Evolutionary conservation across 2,888 invertebrate species (phyloP).

Genomic region (Drosophila mettleri): DNA sequence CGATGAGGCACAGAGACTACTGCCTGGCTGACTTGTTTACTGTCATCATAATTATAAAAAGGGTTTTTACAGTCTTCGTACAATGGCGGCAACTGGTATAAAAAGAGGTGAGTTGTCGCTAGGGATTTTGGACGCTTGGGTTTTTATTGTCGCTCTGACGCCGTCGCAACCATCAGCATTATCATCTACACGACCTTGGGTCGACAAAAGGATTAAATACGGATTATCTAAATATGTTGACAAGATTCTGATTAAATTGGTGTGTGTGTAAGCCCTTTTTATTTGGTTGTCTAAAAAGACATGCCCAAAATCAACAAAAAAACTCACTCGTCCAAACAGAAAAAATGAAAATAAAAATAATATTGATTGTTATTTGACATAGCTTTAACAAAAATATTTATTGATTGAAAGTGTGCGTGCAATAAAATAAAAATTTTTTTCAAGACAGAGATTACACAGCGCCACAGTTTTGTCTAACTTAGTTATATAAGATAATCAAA

Average conservation of each 20-base stretch:
- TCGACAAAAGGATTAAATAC: slow-evolving; percentile 79
- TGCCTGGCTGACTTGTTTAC: slow-evolving; percentile 67
- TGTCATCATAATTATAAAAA: slow-evolving; percentile 79
- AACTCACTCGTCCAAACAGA: slow-evolving; percentile 23
- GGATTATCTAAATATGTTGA: slow-evolving; percentile 81
- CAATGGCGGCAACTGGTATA: slow-evolving; percentile 53
- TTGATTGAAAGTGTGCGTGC: slow-evolving; percentile 1
- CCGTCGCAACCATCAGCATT: slow-evolving; percentile 43
- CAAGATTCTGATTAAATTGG: slow-evolving; percentile 75
- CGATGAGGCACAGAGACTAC: slow-evolving; percentile 3
- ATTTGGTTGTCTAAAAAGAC: slow-evolving; percentile 17
- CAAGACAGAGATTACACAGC: no score
- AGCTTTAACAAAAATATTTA: slow-evolving; percentile 3
- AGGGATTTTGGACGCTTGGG: slow-evolving; percentile 40
- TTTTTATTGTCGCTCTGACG: slow-evolving; percentile 56
- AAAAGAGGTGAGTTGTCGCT: slow-evolving; percentile 64
- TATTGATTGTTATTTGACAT: slow-evolving; percentile 39
- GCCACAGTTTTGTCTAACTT: no score
- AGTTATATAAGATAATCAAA: no score
- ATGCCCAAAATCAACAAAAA: slow-evolving; percentile 12
- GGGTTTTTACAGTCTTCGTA: slow-evolving; percentile 68
- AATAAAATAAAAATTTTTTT: slow-evolving; percentile 1
- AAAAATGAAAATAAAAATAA: neutral
- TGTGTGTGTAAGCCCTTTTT: slow-evolving; percentile 32
- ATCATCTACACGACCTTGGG: slow-evolving; percentile 70